Evolutionary conservation across 1,140 invertebrate genomes (phyloP).

Genomic region (Stratiolaelaps scimitus): DNA sequence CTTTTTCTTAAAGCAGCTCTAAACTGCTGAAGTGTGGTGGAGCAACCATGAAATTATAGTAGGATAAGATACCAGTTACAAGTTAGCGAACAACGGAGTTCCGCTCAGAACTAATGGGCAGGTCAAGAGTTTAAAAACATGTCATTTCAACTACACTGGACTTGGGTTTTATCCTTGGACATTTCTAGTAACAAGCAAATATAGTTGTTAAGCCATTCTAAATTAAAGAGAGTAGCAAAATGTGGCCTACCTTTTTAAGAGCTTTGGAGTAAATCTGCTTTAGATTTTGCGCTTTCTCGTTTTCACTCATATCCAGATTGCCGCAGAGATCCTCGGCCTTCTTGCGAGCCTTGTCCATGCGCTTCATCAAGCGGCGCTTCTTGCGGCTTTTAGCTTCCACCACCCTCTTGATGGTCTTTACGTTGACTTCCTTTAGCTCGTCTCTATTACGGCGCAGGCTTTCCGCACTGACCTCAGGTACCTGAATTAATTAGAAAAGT

Average conservation of each 20-base stretch:
- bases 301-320: conserved; percentile 69
- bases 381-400: conserved; percentile 95
- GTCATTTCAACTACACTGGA: too few species aligned
- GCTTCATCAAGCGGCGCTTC: conserved; percentile 70
- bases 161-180: too few species aligned
- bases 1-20: too few species aligned
- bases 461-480: conserved; percentile 39
- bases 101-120: too few species aligned
- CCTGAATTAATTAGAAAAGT: neutral
- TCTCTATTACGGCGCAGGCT: conserved; percentile 47
- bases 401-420: conserved; percentile 91
- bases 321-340: conserved; percentile 83
- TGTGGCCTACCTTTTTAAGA: conserved; percentile 13
- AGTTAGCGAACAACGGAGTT: too few species aligned
- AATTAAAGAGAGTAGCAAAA: too few species aligned
- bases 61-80: too few species aligned
- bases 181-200: too few species aligned
- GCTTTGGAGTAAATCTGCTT: conserved; percentile 82
- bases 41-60: too few species aligned
- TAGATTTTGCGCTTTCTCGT: conserved; percentile 81
- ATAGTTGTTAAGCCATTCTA: too few species aligned
- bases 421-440: conserved; percentile 70
- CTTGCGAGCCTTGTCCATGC: conserved; percentile 86
- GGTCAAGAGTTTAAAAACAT: too few species aligned
- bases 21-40: too few species aligned